These are phyloP conservation scores for Phrynocephalus forsythii DNA, from an alignment of 2,797 vertebrate species.

Conservation along the genomic window DNA sequence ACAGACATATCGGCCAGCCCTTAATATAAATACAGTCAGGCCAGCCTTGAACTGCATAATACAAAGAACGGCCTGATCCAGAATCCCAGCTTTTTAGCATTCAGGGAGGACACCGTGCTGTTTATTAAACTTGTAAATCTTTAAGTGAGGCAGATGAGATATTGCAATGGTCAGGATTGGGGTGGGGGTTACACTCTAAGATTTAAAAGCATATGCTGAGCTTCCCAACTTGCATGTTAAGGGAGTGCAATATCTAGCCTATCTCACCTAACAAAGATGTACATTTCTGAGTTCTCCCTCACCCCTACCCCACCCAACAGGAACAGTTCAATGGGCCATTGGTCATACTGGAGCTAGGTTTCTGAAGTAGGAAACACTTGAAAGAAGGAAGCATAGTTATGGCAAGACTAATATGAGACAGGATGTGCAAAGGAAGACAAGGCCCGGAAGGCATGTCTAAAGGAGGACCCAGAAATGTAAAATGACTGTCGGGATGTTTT, in stretches of 20 bases:
- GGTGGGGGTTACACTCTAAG: too few species aligned
- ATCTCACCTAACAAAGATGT: too few species aligned
- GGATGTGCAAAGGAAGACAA: slow-evolving; percentile 20
- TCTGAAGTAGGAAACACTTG: slow-evolving; percentile 13
- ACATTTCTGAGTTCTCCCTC: too few species aligned
- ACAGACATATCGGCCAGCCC: neutral
- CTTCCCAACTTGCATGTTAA: too few species aligned
- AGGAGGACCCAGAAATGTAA: neutral
- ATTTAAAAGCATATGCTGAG: neutral
- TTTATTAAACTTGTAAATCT: neutral
- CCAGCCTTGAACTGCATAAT: neutral
- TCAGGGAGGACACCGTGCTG: neutral
- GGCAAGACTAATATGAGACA: neutral
- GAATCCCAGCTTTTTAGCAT: neutral
- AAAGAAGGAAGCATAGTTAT: neutral
- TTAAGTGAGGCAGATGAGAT: too few species aligned
- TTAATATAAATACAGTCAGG: neutral
- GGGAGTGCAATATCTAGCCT: too few species aligned
- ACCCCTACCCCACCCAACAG: too few species aligned
- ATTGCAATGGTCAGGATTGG: too few species aligned
- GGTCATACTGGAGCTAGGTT: neutral
- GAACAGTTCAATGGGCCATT: neutral
- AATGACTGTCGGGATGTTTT: slow-evolving; percentile 7
- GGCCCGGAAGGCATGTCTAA: neutral
- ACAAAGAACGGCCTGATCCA: neutral